Evolutionary conservation across 2,797 vertebrate genomes (phyloP).

Genomic region (Anguilla megastoma): DNA sequence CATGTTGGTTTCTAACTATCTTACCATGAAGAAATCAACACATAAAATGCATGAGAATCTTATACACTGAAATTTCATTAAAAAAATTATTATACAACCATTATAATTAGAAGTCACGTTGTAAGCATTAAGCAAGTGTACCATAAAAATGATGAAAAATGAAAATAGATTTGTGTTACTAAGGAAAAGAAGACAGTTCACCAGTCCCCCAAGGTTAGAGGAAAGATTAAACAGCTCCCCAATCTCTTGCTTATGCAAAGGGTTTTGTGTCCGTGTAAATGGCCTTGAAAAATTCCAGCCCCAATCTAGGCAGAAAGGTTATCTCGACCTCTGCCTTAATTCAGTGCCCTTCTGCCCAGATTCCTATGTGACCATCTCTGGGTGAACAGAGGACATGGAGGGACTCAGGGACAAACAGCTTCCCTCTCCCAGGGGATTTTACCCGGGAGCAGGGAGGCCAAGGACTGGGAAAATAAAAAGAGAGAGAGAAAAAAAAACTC

Average conservation of each 20-base stretch:
- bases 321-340: conserved; percentile 19
- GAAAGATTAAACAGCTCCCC: background rate
- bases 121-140: background rate
- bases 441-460: background rate
- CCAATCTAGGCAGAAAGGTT: conserved; percentile 3
- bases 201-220: background rate
- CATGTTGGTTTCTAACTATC: background rate
- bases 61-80: background rate
- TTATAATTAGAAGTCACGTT: background rate
- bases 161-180: conserved; percentile 14
- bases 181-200: background rate
- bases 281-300: conserved; percentile 12
- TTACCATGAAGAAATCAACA: background rate
- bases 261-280: background rate
- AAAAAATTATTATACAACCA: background rate
- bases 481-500: background rate
- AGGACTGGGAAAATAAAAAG: background rate
- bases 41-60: background rate
- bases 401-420: conserved; percentile 14
- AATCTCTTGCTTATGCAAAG: background rate
- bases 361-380: background rate
- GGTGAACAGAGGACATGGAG: background rate
- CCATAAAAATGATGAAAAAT: background rate
- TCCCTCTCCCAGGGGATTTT: background rate
- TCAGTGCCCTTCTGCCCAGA: background rate